Conservation (phyloP, 2,888 invertebrate species). For the Trissonchulus sp. region DNA sequence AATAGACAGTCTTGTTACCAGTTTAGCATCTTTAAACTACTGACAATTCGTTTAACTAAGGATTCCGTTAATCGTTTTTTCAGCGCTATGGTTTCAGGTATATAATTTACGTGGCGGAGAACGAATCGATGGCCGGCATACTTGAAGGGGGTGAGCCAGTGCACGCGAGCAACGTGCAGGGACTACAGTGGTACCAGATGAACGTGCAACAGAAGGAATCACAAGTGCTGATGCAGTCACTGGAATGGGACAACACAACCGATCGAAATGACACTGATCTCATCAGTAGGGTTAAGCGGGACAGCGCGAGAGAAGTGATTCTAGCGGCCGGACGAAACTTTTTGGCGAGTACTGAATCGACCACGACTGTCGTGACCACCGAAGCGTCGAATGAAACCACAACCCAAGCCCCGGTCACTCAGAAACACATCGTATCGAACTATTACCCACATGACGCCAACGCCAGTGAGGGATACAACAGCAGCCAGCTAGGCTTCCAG, state of each 20-base stretch:
- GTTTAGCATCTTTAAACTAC: no score
- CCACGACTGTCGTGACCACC: not conserved
- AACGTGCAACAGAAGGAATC: not conserved
- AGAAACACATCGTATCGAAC: no score
- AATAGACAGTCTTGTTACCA: no score
- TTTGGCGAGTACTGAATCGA: not conserved
- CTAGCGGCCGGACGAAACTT: not conserved
- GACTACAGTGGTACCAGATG: not conserved
- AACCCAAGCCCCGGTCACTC: not conserved
- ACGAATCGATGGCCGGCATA: not conserved
- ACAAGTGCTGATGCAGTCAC: not conserved
- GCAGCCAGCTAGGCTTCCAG: not conserved
- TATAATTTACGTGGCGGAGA: slow-evolving; percentile 14
- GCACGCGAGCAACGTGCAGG: not conserved
- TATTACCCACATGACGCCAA: not conserved
- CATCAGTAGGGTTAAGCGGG: not conserved
- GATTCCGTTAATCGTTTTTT: no score
- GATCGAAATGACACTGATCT: not conserved
- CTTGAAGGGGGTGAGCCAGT: not conserved
- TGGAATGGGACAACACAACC: not conserved
- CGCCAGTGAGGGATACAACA: not conserved
- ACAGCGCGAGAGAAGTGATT: not conserved
- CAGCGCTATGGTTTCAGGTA: no score
- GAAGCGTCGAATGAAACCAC: not conserved
- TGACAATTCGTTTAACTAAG: no score